phyloP scores from a whole-genome alignment of 2,113 vertebrate species.

The Crocuta crocuta region DNA sequence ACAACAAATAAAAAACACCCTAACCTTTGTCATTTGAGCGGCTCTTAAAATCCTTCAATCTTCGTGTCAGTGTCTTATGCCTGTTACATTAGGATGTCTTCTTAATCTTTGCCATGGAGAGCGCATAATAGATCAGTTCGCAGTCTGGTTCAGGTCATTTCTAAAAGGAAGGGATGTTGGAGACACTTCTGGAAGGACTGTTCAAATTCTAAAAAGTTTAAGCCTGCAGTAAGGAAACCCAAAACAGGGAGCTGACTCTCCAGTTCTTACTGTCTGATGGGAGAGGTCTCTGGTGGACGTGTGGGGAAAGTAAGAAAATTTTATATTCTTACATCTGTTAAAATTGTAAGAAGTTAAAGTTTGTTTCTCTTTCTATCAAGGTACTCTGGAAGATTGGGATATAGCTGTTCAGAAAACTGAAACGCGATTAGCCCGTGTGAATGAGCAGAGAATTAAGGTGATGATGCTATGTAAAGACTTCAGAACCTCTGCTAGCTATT shows the following conservation, averaged over 20 bases:
- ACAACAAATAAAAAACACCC: background rate
- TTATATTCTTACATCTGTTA: background rate
- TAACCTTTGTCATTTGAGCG: background rate
- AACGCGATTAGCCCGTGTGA: constrained; percentile 92
- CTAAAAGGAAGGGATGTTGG: background rate
- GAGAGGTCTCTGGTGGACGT: background rate
- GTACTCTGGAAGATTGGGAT: constrained; percentile 97
- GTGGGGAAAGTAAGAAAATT: background rate
- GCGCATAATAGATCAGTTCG: background rate
- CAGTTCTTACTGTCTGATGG: background rate
- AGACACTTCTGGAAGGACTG: background rate
- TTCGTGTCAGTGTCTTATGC: background rate
- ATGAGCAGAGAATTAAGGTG: constrained; percentile 95
- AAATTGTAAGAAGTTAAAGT: background rate
- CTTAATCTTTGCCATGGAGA: background rate
- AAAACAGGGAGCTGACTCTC: background rate
- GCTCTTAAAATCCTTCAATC: background rate
- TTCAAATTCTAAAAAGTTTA: background rate
- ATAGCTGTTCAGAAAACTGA: constrained; percentile 95
- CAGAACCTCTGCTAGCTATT: background rate
- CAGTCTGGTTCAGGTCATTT: background rate
- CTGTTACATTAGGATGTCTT: background rate
- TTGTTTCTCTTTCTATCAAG: constrained; percentile 80
- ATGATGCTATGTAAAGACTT: background rate
- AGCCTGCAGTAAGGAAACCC: background rate